Base-by-base conservation (phyloP, 2,797 vertebrate species). In the Serranus cabrilla region DNA sequence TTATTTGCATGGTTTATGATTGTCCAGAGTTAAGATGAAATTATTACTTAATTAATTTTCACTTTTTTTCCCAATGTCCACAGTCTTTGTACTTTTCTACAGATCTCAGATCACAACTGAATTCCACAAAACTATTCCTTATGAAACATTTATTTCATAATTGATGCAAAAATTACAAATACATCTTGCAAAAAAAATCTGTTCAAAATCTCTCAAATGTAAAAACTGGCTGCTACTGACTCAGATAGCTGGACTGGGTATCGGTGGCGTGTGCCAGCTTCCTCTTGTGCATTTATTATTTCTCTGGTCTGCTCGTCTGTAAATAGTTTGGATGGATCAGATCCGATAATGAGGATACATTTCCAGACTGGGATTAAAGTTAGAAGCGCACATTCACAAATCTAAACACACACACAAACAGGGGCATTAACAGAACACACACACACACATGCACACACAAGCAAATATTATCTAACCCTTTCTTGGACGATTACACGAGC, bases 371-470 rank as follows among this genome's bases (percentile, higher is more conserved):
- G 40, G 16, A 78, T 62, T 74, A 66, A 56, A 47, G 13, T 25
- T 45, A 69, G 20, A 11, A 23, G 31, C 59, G 21, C 17, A 60
- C 21, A 37, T 67, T 42, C 45, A 37, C 51, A 27, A 54, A 73
- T 70, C 18, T 64, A 67, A 71, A 62, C 49, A 49, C 54, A 73
- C 27, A 74, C 27, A 65, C 23, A 75, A 67, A 43, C n/a, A 46
- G 25, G n/a, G 23, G 59, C 67, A 63, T 63, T 31, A 63, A 31
- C 40, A 50, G 55, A 59, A 25, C 45, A 21, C 11, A 50, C 13
- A 25, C 45, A 21, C 11, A 74, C 34, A 40, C 39, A 40, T 2
- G 68, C 27, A 74, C 62, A 62, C 20, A 62, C 31, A 82, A 46
- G 11, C 11, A 64, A 68, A 69, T n/a, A 49, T 40, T 49, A 66